Conservation (phyloP, 1,140 invertebrate genomes). For the Neomicropteryx cornuta region DNA sequence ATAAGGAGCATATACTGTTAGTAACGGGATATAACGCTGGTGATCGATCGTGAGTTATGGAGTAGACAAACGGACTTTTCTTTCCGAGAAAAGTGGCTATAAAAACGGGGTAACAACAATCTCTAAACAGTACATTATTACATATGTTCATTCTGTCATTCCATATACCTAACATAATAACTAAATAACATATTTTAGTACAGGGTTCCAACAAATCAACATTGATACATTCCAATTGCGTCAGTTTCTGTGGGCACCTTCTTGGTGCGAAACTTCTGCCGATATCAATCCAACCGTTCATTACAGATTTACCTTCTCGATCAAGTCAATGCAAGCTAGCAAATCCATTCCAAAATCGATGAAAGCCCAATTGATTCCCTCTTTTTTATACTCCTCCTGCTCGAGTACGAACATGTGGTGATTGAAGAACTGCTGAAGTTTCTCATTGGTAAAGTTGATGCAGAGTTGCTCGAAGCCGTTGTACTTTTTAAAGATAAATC, state of each 20-base stretch:
- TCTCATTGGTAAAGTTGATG: constrained; percentile 98
- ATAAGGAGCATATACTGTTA: too few relatives aligned
- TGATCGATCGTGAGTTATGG: neutral
- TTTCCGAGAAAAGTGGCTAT: too few relatives aligned
- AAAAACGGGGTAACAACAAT: too few relatives aligned
- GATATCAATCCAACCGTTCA: constrained; percentile 4
- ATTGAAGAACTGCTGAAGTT: constrained; percentile 96
- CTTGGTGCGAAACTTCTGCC: neutral
- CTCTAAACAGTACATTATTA: too few relatives aligned
- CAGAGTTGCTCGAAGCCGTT: constrained; percentile 98
- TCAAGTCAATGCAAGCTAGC: constrained; percentile 91
- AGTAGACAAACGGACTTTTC: too few relatives aligned
- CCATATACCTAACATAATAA: too few relatives aligned
- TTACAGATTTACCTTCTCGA: constrained; percentile 77
- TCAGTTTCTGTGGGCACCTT: neutral
- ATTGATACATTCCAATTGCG: too few relatives aligned
- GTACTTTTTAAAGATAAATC: constrained; percentile 50
- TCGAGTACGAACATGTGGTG: constrained; percentile 97
- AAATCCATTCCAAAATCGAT: constrained; percentile 98
- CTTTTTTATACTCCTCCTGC: constrained; percentile 93
- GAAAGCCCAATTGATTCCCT: constrained; percentile 90
- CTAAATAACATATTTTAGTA: too few relatives aligned
- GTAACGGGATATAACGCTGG: neutral
- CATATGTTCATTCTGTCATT: too few relatives aligned
- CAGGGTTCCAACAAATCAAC: too few relatives aligned